Base-by-base conservation (phyloP, 2,113 vertebrate species). In the Falco punctatus region DNA sequence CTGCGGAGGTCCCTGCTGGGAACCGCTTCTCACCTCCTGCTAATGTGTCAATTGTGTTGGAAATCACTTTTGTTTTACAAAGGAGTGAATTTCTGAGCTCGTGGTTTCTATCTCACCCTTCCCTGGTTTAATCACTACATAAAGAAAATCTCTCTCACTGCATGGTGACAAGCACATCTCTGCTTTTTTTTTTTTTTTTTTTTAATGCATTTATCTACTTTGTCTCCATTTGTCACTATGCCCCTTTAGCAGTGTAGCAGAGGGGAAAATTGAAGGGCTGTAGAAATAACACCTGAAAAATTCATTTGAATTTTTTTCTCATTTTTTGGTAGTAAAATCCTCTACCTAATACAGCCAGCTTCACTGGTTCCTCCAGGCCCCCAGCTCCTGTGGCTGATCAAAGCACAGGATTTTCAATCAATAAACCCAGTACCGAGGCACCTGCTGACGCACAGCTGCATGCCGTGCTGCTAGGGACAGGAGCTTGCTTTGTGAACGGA, bases 391-490 rank as follows among this genome's bases (percentile, higher is more conserved):
- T 5, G 28, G 30, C 35, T 40, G 33, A 82, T 19, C 26, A n/a
- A 65, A 74, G 38, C 2, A 8, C 26, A 44, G 57, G 44, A 64
- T 73, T 87, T 82, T 51, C 30, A 32, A 42, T 19, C 13, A 0
- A 14, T 24, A 35, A 82, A 58, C 7, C 32, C 90, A 59, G 64
- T 0, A 0, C 17, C 32, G 58, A 15, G 42, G 12, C 54, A 52
- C 55, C 10, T 2, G 0, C 27, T 11, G 49, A 40, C 2, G 11
- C 11, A 10, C 4, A 11, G 62, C 54, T 64, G n/a, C n/a, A 18
- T 0, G 0, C 24, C 19, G 14, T 3, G 4, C 62, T 42, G 28
- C 15, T 6, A n/a, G 19, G 52, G 67, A 23, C 1, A 1, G 55
- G 21, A 6, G 16, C 16, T n/a, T 18, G 57, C 48, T 19, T 75